A percentile compares a stretch with the other conserved stretches of the same genome.
Evolutionary conservation across 2,888 invertebrate species (phyloP).

Genomic region (Acronicta leporina): DNA sequence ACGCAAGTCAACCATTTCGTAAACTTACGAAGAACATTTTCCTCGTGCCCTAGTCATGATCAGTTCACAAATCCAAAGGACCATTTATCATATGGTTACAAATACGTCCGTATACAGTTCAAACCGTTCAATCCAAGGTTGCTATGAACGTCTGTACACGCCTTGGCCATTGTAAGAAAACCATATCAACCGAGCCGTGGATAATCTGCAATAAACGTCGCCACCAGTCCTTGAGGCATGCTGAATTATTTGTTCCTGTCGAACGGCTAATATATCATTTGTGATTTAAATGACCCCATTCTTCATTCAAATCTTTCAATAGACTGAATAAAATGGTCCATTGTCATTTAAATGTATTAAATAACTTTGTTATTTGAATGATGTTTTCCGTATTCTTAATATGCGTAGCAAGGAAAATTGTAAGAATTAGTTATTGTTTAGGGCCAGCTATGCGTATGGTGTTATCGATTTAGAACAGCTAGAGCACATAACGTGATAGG

Average conservation of each 20-base stretch:
- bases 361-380: slow-evolving; percentile 6
- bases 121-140: slow-evolving; percentile 43
- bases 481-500: not conserved
- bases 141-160: slow-evolving; percentile 34
- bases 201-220: slow-evolving; percentile 79
- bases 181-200: slow-evolving; percentile 68
- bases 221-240: slow-evolving; percentile 62
- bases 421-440: not conserved
- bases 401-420: slow-evolving; percentile 2
- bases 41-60: slow-evolving; percentile 7
- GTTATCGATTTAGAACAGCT: slow-evolving; percentile 4
- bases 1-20: too few relatives aligned
- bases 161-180: slow-evolving; percentile 58
- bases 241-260: slow-evolving; percentile 59
- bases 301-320: slow-evolving; percentile 20
- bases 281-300: slow-evolving; percentile 48
- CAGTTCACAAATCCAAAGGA: slow-evolving; percentile 9
- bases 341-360: slow-evolving; percentile 37
- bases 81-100: slow-evolving; percentile 25
- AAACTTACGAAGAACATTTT: too few relatives aligned
- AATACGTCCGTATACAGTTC: slow-evolving; percentile 14
- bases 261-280: slow-evolving; percentile 54
- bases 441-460: slow-evolving; percentile 5
- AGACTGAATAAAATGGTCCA: slow-evolving; percentile 17
- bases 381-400: not conserved